Evolutionary conservation across 2,113 vertebrate species (phyloP).

Genomic region (Siniperca knerii): DNA sequence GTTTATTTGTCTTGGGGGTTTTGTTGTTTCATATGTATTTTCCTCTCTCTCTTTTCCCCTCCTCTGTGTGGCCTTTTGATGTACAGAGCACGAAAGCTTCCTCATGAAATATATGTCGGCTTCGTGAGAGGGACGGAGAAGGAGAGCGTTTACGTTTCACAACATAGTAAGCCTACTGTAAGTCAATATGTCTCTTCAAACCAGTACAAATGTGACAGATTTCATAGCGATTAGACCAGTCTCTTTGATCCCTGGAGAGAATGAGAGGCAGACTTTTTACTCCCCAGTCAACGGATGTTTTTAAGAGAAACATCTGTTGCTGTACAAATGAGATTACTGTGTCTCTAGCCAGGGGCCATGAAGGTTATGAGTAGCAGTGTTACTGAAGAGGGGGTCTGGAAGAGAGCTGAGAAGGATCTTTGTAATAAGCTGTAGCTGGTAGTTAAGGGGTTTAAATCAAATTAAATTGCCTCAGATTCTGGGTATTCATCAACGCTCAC

Average conservation of each 20-base stretch:
- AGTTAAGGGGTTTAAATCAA: slow-evolving; percentile 68
- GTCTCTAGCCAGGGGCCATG: slow-evolving; percentile 72
- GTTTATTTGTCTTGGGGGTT: slow-evolving; percentile 78
- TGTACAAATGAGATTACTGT: slow-evolving; percentile 81
- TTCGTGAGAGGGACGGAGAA: slow-evolving; percentile 18
- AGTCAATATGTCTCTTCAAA: slow-evolving; percentile 70
- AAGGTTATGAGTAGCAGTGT: slow-evolving; percentile 77
- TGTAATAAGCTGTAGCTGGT: slow-evolving; percentile 69
- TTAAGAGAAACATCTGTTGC: slow-evolving; percentile 84
- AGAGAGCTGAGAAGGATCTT: slow-evolving; percentile 63
- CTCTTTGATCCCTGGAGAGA: slow-evolving; percentile 77
- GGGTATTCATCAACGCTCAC: slow-evolving; percentile 64
- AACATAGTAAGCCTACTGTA: slow-evolving; percentile 55
- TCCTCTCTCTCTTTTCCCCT: slow-evolving; percentile 7
- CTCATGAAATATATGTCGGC: slow-evolving; percentile 54
- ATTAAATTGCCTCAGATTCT: slow-evolving; percentile 56
- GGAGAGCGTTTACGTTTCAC: slow-evolving; percentile 51
- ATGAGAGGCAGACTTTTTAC: slow-evolving; percentile 68
- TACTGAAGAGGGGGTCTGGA: slow-evolving; percentile 48
- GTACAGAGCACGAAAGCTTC: slow-evolving; percentile 68
- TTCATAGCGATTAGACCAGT: slow-evolving; percentile 69
- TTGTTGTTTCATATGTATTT: slow-evolving; percentile 78
- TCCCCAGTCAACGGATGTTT: slow-evolving; percentile 77
- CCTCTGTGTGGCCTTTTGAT: slow-evolving; percentile 59
- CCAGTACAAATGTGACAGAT: slow-evolving; percentile 71